These are phyloP conservation scores for Electrona antarctica DNA, from an alignment of 2,113 vertebrate species.

Conservation along the genomic window DNA sequence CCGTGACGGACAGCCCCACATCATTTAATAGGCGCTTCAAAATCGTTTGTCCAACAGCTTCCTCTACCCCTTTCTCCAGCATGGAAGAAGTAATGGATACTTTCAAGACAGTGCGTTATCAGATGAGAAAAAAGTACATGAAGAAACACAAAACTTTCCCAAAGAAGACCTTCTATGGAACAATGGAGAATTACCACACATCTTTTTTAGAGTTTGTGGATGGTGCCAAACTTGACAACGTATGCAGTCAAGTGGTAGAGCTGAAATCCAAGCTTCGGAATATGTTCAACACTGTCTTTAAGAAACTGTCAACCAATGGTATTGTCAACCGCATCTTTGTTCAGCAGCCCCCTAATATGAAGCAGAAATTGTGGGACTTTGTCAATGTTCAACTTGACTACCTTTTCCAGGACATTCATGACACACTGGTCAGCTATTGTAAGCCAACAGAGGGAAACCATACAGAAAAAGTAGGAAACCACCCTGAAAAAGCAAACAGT, in stretches of 20 bases:
- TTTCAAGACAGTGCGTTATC: constrained; percentile 83
- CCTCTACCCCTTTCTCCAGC: constrained; percentile 74
- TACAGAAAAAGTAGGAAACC: background rate
- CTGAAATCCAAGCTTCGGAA: constrained; percentile 86
- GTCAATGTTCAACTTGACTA: constrained; percentile 92
- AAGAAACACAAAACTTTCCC: constrained; percentile 94
- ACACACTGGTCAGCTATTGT: constrained; percentile 77
- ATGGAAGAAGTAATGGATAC: constrained; percentile 89
- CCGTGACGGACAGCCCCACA: constrained; percentile 54
- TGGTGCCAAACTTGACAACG: constrained; percentile 82
- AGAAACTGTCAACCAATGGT: constrained; percentile 88
- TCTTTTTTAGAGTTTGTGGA: constrained; percentile 90
- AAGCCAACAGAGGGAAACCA: constrained; percentile 35
- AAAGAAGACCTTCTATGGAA: constrained; percentile 86
- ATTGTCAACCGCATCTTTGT: constrained; percentile 93
- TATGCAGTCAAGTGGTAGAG: constrained; percentile 77
- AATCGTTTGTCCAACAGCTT: constrained; percentile 64
- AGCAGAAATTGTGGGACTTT: constrained; percentile 94
- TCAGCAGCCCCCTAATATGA: constrained; percentile 88
- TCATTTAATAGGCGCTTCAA: constrained; percentile 74
- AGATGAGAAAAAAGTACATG: constrained; percentile 94
- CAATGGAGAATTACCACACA: constrained; percentile 88
- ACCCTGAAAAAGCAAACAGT: constrained; percentile 1
- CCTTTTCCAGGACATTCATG: constrained; percentile 86
- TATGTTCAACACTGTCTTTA: constrained; percentile 83